A percentile compares a stretch with the other conserved stretches of the same genome.
phyloP scores from a whole-genome alignment of 92 coral and sea anemone species.

The Phenganax stokvisi region DNA sequence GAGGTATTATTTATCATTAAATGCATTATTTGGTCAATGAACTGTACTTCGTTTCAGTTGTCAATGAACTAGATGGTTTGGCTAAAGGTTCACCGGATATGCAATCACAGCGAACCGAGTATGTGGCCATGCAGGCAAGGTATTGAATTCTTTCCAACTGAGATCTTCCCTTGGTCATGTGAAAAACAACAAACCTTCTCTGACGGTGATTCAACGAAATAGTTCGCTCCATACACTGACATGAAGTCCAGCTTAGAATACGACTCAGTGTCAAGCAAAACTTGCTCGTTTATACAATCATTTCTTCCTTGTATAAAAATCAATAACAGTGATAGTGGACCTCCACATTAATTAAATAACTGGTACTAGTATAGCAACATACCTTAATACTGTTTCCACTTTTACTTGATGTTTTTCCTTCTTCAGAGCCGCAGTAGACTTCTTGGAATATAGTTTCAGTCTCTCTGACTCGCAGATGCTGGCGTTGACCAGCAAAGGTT shows the following conservation, averaged over 20 bases:
- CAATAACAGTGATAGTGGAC: too few species aligned
- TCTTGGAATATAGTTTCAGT: slow-evolving; percentile 89
- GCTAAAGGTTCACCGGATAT: slow-evolving; percentile 40
- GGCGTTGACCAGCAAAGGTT: slow-evolving; percentile 91
- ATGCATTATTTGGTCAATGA: background rate
- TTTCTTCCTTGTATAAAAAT: too few species aligned
- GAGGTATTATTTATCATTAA: background rate
- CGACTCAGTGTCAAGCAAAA: too few species aligned
- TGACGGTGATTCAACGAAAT: too few species aligned
- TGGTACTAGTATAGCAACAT: background rate
- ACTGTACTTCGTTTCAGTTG: slow-evolving; percentile 48
- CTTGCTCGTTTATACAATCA: too few species aligned
- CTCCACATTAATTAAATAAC: background rate
- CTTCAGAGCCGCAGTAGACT: slow-evolving; percentile 73
- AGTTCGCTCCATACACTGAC: too few species aligned
- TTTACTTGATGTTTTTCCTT: background rate
- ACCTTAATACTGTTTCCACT: background rate
- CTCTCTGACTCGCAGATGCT: slow-evolving; percentile 67
- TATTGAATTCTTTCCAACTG: background rate
- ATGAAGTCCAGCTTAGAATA: too few species aligned
- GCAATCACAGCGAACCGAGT: slow-evolving; percentile 59
- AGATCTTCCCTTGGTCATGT: background rate
- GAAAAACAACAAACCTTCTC: background rate
- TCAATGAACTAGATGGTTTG: slow-evolving; percentile 93
- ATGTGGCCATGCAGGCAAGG: slow-evolving; percentile 82